Percentiles rank a stretch among this genome's conserved stretches.
Conservation (phyloP, 2,797 vertebrate genomes). For the Cheirogaleus major region DNA sequence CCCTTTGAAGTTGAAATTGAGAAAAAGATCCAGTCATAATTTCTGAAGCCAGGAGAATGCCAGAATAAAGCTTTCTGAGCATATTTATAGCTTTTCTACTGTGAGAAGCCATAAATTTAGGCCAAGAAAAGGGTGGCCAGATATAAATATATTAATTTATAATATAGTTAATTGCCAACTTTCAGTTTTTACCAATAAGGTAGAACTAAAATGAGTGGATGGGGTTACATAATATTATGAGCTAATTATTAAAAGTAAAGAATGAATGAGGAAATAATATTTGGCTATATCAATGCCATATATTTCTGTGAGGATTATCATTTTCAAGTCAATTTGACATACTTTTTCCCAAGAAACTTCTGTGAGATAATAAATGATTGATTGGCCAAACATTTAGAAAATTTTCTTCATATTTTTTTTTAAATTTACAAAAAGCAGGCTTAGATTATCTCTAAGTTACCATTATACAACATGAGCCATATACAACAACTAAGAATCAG, state of each 20-base stretch:
- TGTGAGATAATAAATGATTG: not conserved
- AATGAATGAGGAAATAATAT: not conserved
- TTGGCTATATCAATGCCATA: not conserved
- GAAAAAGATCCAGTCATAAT: conserved; percentile 28
- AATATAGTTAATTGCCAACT: not conserved
- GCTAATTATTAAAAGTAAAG: conserved; percentile 7
- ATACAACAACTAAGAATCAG: not conserved
- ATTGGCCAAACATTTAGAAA: not conserved
- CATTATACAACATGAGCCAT: not conserved
- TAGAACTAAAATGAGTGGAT: not conserved
- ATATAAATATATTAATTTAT: not conserved
- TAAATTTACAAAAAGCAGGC: not conserved
- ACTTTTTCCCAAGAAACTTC: not conserved
- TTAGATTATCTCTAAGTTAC: not conserved
- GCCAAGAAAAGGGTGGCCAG: not conserved
- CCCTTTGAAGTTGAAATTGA: conserved; percentile 20
- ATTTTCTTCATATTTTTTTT: not conserved
- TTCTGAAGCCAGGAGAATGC: conserved; percentile 11
- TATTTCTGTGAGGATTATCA: not conserved
- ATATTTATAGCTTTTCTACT: not conserved
- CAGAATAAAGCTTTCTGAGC: not conserved
- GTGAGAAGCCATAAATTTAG: not conserved
- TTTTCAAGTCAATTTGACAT: conserved; percentile 18
- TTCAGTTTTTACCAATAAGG: not conserved
- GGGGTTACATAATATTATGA: not conserved